Conservation (phyloP, 2,888 invertebrate species). For the Agrilus cyanescens region DNA sequence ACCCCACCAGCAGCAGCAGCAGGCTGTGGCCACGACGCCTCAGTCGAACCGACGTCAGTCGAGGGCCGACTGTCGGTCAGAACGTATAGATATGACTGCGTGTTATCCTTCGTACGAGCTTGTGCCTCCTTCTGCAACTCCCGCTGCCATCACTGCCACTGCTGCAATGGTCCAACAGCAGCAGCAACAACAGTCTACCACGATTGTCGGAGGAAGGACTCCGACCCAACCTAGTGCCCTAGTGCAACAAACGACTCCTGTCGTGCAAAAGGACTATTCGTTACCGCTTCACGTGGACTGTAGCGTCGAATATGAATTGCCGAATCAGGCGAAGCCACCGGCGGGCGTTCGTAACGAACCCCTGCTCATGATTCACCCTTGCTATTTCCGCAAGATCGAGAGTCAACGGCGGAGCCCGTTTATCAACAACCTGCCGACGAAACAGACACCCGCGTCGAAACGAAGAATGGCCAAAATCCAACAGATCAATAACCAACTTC, state of each 20-base stretch:
- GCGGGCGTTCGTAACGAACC: slow-evolving; percentile 74
- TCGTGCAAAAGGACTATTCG: slow-evolving; percentile 65
- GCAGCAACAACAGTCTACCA: slow-evolving; percentile 20
- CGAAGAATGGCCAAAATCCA: slow-evolving; percentile 5
- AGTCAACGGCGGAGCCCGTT: slow-evolving; percentile 71
- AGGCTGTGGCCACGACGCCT: slow-evolving; percentile 13
- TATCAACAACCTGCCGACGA: slow-evolving; percentile 64
- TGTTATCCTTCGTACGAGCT: slow-evolving; percentile 31
- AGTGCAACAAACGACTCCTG: slow-evolving; percentile 1
- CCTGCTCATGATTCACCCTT: slow-evolving; percentile 80
- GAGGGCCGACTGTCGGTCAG: slow-evolving; percentile 30
- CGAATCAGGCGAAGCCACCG: slow-evolving; percentile 79
- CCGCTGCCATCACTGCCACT: slow-evolving; percentile 17
- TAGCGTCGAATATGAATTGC: slow-evolving; percentile 84
- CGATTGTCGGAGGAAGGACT: no score
- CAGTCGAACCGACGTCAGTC: slow-evolving; percentile 23
- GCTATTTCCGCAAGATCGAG: slow-evolving; percentile 79
- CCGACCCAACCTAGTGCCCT: slow-evolving; percentile 4
- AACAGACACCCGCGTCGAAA: slow-evolving; percentile 13
- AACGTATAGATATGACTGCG: slow-evolving; percentile 28
- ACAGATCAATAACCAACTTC: slow-evolving; percentile 24
- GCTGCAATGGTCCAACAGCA: slow-evolving; percentile 21
- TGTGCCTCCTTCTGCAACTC: slow-evolving; percentile 29
- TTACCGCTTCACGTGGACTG: slow-evolving; percentile 82
- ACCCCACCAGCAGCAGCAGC: slow-evolving; percentile 9